phyloP scores from a whole-genome alignment of 2,888 invertebrate species.

The Cantharis rufa region DNA sequence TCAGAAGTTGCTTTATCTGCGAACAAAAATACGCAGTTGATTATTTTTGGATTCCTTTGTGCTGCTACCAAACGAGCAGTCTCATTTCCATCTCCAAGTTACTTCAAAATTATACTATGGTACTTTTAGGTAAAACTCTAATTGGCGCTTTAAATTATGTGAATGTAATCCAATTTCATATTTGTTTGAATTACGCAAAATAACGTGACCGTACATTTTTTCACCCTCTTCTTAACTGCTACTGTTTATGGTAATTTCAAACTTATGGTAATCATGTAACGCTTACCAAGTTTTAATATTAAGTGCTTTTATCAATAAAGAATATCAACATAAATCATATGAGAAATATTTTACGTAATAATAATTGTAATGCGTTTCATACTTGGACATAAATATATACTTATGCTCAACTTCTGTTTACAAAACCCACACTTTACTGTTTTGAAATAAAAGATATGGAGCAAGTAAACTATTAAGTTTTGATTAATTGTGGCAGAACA shows the following conservation, averaged over 20 bases:
- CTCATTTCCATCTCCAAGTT: neutral
- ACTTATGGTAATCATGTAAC: neutral
- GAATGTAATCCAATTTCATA: neutral
- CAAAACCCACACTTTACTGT: neutral
- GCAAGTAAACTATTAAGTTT: neutral
- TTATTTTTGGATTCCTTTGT: neutral
- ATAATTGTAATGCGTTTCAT: constrained; percentile 11
- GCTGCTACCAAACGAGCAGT: neutral
- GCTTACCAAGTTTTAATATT: neutral
- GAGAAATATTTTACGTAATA: constrained; percentile 19
- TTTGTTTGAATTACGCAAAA: neutral
- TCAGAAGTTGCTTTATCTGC: neutral
- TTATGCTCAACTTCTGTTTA: neutral
- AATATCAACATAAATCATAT: constrained; percentile 7
- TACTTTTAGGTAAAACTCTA: neutral
- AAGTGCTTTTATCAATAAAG: constrained; percentile 9
- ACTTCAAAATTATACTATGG: neutral
- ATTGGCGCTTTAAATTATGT: neutral
- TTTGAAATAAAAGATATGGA: neutral
- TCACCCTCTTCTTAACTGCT: neutral
- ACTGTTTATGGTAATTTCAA: neutral
- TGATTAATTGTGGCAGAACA: neutral
- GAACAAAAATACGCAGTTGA: neutral
- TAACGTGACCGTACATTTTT: neutral
- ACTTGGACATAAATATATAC: neutral